phyloP scores from a whole-genome alignment of 2,113 vertebrate genomes.

The Tricholaema leucomelas region DNA sequence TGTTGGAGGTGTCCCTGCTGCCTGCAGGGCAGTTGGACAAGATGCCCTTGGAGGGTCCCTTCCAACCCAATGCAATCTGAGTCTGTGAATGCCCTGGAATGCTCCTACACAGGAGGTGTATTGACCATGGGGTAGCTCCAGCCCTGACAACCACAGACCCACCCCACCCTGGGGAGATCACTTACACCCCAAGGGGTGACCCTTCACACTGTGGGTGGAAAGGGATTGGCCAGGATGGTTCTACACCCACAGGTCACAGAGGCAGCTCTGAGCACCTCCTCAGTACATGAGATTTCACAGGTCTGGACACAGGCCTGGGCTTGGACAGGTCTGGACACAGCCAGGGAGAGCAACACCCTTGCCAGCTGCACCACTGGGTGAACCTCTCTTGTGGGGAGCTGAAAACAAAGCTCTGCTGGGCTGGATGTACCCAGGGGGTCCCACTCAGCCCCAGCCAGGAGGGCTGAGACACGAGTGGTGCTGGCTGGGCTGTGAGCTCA shows the following conservation, averaged over 20 bases:
- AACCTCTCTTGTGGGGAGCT: not conserved
- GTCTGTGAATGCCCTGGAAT: accelerated
- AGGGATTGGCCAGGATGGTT: not conserved
- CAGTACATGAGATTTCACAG: accelerated
- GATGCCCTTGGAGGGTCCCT: no score
- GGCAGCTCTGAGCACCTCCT: not conserved
- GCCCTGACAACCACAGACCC: not conserved
- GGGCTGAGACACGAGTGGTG: not conserved
- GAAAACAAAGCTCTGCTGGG: not conserved
- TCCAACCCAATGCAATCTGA: no score
- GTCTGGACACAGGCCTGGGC: not conserved
- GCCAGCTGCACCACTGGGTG: accelerated
- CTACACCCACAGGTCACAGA: accelerated
- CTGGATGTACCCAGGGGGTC: not conserved
- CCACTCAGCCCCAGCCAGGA: accelerated
- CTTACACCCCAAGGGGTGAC: not conserved
- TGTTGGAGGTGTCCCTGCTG: no score
- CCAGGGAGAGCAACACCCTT: not conserved
- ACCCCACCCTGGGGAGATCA: accelerated
- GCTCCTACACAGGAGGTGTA: not conserved
- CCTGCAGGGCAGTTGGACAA: no score
- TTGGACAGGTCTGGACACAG: not conserved
- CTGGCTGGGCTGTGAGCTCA: accelerated
- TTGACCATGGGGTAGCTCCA: not conserved
- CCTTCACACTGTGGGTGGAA: not conserved